Base-by-base conservation (phyloP, 2,888 invertebrate species). In the Napeogenes sylphis region DNA sequence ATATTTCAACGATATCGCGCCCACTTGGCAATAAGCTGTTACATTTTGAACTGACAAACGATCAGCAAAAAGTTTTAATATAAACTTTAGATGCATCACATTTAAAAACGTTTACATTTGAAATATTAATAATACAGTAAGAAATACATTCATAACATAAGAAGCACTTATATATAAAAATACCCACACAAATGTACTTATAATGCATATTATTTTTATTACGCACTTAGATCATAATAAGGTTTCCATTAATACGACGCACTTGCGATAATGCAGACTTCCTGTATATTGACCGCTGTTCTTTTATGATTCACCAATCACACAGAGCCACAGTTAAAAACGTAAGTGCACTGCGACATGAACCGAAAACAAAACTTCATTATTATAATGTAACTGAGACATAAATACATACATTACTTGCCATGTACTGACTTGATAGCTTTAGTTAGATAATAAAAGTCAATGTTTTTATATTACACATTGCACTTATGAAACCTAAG, bases 321-420 rank as follows among this genome's bases (percentile, higher is more conserved):
- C 30, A 54, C 54, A n/a, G 32, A 21, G 12, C 12, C 45, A 51
- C 53, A 51, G 58, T 30, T 58, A 56, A 64, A 35, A 61, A 56
- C 58, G 32, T 58, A 58, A 58, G 58, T 59, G 62, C 62, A 57
- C 47, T 35, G 30, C 45, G 60, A 54, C 69, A 68, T 66, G 70
- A 59, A 47, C 47, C 54, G 60, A 61, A 57, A 66, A 68, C 70
- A 71, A 68, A 71, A 61, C 53, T 45, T 62, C 67, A 69, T 67
- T 66, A 70, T 62, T 65, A 67, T 63, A 67, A 42, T 42, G 42
- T 12, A 42, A 42, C 42, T 51, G 6, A 51, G 30, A n/a, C 51
- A 30, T 51, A 51, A 30, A 30, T 30, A 30, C 10, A 30, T 4
- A 51, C 30, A 51, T 51, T 51, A 51, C 51, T 51, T 30, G 51